phyloP scores from a whole-genome alignment of 1,140 invertebrate genomes.

The Penaeus chinensis region DNA sequence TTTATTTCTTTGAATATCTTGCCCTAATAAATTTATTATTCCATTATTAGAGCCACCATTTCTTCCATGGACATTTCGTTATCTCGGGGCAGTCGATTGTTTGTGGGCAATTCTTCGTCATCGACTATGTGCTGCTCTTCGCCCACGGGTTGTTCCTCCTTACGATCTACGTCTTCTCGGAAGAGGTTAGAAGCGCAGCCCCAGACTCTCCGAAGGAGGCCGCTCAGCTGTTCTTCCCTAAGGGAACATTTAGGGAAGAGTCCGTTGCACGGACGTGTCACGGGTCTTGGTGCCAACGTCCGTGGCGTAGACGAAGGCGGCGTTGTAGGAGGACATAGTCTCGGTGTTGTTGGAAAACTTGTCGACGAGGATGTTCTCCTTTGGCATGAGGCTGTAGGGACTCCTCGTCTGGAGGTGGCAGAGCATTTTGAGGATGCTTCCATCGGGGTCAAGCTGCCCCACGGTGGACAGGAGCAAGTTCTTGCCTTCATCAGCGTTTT shows the following conservation, averaged over 20 bases:
- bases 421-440: too few species aligned
- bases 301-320: constrained; percentile 41
- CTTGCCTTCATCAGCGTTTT: too few species aligned
- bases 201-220: constrained; percentile 27
- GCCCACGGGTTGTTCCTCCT: too few species aligned
- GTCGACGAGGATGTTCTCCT: constrained; percentile 23
- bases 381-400: not conserved
- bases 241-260: constrained; percentile 36
- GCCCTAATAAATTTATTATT: too few species aligned
- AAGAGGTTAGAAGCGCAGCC: constrained; percentile 4
- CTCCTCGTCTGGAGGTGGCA: constrained; percentile 1
- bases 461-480: too few species aligned
- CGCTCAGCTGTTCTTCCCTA: not conserved
- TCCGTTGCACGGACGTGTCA: constrained; percentile 27
- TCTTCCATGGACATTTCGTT: too few species aligned
- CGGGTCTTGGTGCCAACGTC: constrained; percentile 21
- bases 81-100: too few species aligned
- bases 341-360: constrained; percentile 31
- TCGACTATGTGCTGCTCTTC: too few species aligned
- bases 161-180: not conserved
- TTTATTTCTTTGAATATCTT: too few species aligned
- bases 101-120: too few species aligned
- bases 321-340: constrained; percentile 24
- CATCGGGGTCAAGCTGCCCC: too few species aligned
- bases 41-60: too few species aligned